Conservation (phyloP, 2,797 vertebrate species). For the Helicolenus hilgendorfi region DNA sequence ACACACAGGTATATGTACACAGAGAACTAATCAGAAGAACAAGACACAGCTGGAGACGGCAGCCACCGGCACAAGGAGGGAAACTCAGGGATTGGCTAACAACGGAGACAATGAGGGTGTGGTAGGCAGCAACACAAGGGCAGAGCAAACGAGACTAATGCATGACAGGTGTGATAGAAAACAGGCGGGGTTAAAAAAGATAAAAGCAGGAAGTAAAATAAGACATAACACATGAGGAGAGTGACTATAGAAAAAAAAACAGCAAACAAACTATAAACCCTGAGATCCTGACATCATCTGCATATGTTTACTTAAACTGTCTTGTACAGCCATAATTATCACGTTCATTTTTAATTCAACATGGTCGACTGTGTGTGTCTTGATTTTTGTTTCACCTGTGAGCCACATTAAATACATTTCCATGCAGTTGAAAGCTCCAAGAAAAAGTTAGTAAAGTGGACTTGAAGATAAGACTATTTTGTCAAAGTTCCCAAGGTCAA, state of each 20-base stretch:
- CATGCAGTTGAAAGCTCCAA: not conserved
- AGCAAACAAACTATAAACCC: not conserved
- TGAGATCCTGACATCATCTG: not conserved
- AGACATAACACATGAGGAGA: not conserved
- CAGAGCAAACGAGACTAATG: not conserved
- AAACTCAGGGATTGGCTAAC: not conserved
- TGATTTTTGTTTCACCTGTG: not conserved
- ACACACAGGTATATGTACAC: not conserved
- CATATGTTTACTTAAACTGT: not conserved
- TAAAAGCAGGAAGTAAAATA: not conserved
- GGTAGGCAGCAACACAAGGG: not conserved
- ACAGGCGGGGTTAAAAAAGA: not conserved
- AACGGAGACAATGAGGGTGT: not conserved
- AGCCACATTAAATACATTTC: not conserved
- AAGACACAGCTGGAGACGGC: not conserved
- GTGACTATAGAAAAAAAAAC: not conserved
- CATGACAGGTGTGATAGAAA: not conserved
- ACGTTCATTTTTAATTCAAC: not conserved
- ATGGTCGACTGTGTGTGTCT: not conserved
- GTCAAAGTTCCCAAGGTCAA: fast-evolving
- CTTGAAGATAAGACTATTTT: too few relatives aligned
- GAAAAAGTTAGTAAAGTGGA: not conserved
- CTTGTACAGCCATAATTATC: not conserved
- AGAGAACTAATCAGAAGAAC: not conserved
- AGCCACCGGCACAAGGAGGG: fast-evolving